phyloP scores from a whole-genome alignment of 2,797 vertebrate species.

The Columba guinea region DNA sequence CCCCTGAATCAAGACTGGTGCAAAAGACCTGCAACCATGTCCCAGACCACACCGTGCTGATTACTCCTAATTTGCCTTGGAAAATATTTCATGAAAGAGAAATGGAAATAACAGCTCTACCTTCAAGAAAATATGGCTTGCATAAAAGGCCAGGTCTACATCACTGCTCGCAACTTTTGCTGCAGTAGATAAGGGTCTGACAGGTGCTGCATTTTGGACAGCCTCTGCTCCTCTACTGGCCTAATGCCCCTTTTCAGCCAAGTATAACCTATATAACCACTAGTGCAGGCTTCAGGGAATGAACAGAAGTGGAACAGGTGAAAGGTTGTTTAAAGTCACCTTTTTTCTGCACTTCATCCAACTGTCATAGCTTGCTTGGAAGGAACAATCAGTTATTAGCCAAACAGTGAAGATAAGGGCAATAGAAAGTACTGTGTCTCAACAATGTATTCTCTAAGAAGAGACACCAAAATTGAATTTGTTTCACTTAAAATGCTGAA shows the following conservation, averaged over 20 bases:
- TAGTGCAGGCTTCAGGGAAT: background rate
- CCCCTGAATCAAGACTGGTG: background rate
- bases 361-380: background rate
- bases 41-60: background rate
- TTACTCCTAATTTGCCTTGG: background rate
- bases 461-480: background rate
- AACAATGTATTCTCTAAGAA: background rate
- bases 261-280: background rate
- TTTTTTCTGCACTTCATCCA: background rate
- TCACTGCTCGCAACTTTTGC: background rate
- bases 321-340: background rate
- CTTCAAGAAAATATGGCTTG: background rate
- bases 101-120: background rate
- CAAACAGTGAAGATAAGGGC: background rate
- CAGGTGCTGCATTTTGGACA: background rate
- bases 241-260: background rate
- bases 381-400: background rate
- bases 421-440: background rate
- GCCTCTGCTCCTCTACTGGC: background rate
- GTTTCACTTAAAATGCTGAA: background rate
- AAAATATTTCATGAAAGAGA: conserved; percentile 8
- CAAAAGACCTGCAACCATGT: background rate
- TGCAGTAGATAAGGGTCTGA: background rate
- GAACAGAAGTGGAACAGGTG: background rate
- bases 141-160: background rate